Evolutionary conservation across 2,888 invertebrate species (phyloP), one percentile per base, ranked within the genome.

Genomic region (Meganola albula): DNA sequence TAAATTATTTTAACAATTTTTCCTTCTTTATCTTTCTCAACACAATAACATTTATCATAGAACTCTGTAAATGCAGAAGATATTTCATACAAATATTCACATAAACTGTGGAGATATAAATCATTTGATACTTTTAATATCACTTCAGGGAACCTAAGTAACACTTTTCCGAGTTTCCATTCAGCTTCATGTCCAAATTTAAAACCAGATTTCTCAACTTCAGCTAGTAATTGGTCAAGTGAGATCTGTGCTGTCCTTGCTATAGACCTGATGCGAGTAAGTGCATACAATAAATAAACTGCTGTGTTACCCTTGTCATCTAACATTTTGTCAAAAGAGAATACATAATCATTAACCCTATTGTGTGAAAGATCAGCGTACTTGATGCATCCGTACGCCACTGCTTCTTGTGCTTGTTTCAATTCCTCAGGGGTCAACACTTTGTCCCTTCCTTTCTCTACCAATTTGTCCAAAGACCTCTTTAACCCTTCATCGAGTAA

Each of bases 301-400:
- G 99, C 99, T 0, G 99, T 99, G 71, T 99, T 99, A 6, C 99
- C 99, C 69, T 95, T 94, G 71, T 99, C 99, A 64, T 99, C 98
- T 44, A 99, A 87, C 99, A 99, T 99, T 88, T 97, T 97, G 65
- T 99, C 98, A 77, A 98, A 99, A 1, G 98, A 98, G 80, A 99
- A 99, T 1, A 99, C 91, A 68, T 99, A 99, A 66, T 99, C 99
- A 68, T 95, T 94, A 34, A 90, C 91, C 40, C 98, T 90, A 71
- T 97, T 97, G 63, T 98, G 97, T 8, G 93, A 94, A 27, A 99
- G 88, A 87, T 99, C 99, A 3, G 99, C 94, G 74, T 99, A 99
- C 73, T 98, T 99, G 35, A 99, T 97, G 68, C 99, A 99, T 3
- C 99, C 98, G 73, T 97, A 99, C 0, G 99, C 99, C 1, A 99